Evolutionary conservation across 2,888 invertebrate genomes (phyloP), one percentile per base, ranked within the genome.

Genomic region (Dromius quadrimaculatus): DNA sequence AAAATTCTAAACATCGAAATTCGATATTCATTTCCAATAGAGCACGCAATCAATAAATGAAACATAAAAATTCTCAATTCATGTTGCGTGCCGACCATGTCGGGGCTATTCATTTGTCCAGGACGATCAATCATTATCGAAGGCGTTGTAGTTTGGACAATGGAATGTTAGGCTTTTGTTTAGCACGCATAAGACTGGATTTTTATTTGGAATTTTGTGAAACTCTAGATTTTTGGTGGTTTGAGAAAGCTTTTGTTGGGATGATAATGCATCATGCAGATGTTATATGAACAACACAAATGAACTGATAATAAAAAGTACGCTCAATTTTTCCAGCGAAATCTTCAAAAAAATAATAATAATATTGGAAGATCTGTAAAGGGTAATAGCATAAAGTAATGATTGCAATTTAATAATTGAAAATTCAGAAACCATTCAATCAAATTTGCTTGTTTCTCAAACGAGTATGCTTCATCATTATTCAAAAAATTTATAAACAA

Each of bases 141-240:
- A 9, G 50, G 23, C 50, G 50, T 15, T 17, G 41, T 15, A 17
- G 41, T 41, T 1, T 15, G 50, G 50, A 54, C 50, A 54, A 54
- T 32, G 50, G 50, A 13, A 13, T 15, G 50, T 15, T 54, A 54
- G 28, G 50, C 50, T 54, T 54, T 54, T 54, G 50, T 54, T 54
- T 54, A 23, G 28, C 47, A 47, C 47, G 47, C 47, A 47, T 11
- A 11, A 9, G 13, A 41, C 41, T 11, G 15, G 41, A 54, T 54
- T 54, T 23, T 19, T 20, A 28, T 54, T 15, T 11, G 15, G 41
- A 54, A 28, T 54, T 23, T 19, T 20, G 50, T 54, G 50, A 54
- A 54, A 54, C 28, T 54, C 28, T 15, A 54, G 50, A 54, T 54
- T 54, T 15, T 54, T 54, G 50, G 28, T 54, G 23, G 50, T 50